Percentiles rank a stretch among this genome's conserved stretches.
Evolutionary conservation across 2,797 vertebrate species (phyloP).

Genomic region (Oryzias sinensis): DNA sequence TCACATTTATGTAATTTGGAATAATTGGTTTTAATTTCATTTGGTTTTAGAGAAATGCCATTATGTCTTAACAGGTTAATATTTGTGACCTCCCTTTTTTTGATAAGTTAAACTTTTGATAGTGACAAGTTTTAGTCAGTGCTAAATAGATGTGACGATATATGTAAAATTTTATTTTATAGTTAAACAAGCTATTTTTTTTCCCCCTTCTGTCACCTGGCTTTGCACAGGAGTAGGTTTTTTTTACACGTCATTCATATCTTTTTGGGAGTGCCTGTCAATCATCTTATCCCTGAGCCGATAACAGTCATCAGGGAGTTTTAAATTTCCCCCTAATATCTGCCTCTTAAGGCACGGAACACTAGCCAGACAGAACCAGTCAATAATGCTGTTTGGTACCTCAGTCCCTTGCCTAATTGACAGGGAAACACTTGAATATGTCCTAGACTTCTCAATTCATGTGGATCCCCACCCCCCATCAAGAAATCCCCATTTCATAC

Average conservation of each 20-base stretch:
- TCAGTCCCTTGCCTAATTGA: slow-evolving; percentile 75
- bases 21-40: too few species aligned
- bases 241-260: slow-evolving; percentile 69
- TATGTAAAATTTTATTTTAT: slow-evolving; percentile 3
- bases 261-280: slow-evolving; percentile 68
- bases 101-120: too few species aligned
- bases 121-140: too few species aligned
- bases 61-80: too few species aligned
- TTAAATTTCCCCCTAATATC: slow-evolving; percentile 59
- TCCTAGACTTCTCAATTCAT: slow-evolving; percentile 48
- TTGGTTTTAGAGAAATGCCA: too few species aligned
- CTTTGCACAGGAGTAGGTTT: slow-evolving; percentile 63
- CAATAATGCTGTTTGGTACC: slow-evolving; percentile 64
- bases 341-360: slow-evolving; percentile 63
- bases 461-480: slow-evolving; percentile 17
- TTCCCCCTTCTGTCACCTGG: slow-evolving; percentile 45
- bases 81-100: too few species aligned
- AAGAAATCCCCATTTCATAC: slow-evolving; percentile 69
- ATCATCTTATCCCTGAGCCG: slow-evolving; percentile 53
- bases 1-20: too few species aligned
- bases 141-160: slow-evolving; percentile 1
- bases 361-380: slow-evolving; percentile 47
- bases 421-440: slow-evolving; percentile 59
- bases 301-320: slow-evolving; percentile 64
- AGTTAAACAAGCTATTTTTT: slow-evolving; percentile 25